These are phyloP conservation scores for Toxonevra muliebris DNA, from an alignment of 2,888 invertebrate genomes.

Conservation along the genomic window DNA sequence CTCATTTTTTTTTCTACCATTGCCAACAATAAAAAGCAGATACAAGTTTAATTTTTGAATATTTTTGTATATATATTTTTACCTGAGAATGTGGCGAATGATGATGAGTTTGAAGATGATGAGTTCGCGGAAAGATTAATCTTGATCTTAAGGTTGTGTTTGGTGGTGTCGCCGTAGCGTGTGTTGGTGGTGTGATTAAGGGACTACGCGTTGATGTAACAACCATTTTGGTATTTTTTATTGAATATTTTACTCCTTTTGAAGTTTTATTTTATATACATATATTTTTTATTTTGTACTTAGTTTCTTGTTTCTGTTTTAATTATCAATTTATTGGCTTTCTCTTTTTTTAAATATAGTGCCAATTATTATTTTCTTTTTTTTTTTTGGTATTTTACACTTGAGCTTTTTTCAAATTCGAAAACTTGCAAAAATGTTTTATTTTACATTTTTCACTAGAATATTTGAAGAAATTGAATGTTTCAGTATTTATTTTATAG, in stretches of 20 bases:
- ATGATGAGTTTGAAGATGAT: conserved; percentile 45
- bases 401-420: conserved; percentile 1
- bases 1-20: too few relatives aligned
- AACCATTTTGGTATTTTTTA: conserved; percentile 50
- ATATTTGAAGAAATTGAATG: not conserved
- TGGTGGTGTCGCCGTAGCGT: conserved; percentile 44
- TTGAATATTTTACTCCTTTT: not conserved
- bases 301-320: too few relatives aligned
- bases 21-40: too few relatives aligned
- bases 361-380: too few relatives aligned
- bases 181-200: conserved; percentile 49
- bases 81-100: conserved; percentile 16
- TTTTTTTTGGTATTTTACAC: too few relatives aligned
- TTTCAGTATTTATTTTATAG: too few relatives aligned
- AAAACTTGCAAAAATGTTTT: conserved; percentile 11
- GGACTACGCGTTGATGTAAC: conserved; percentile 61
- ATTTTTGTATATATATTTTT: conserved; percentile 4
- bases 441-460: not conserved
- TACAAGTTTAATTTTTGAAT: too few relatives aligned
- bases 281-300: too few relatives aligned
- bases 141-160: conserved; percentile 54
- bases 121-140: conserved; percentile 59
- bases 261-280: too few relatives aligned
- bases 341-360: too few relatives aligned
- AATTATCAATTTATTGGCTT: too few relatives aligned